These are phyloP conservation scores for Lordiphosa clarofinis DNA, from an alignment of 1,140 invertebrate genomes.

Conservation along the genomic window DNA sequence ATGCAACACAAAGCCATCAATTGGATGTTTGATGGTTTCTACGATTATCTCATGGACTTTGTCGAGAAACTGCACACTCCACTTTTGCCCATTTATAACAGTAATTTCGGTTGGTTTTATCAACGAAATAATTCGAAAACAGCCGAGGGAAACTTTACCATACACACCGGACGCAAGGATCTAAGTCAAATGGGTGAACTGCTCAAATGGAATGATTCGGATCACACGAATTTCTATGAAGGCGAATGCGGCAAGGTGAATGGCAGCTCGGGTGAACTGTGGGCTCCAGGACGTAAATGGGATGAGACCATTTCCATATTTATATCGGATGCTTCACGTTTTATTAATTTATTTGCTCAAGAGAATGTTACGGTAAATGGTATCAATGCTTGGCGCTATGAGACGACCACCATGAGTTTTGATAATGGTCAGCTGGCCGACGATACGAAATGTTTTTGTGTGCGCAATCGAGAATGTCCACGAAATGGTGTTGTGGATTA, in stretches of 20 bases:
- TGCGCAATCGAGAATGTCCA: slow-evolving; percentile 71
- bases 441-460: slow-evolving; percentile 65
- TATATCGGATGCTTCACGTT: slow-evolving; percentile 85
- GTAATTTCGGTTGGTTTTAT: slow-evolving; percentile 90
- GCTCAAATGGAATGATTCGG: slow-evolving; percentile 84
- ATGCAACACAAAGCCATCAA: slow-evolving; percentile 83
- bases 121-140: slow-evolving; percentile 85
- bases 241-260: slow-evolving; percentile 84
- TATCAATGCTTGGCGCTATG: slow-evolving; percentile 83
- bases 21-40: slow-evolving; percentile 87
- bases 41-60: slow-evolving; percentile 84
- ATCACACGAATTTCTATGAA: slow-evolving; percentile 81
- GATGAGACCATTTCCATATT: slow-evolving; percentile 83
- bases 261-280: slow-evolving; percentile 88
- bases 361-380: slow-evolving; percentile 79
- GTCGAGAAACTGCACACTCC: slow-evolving; percentile 81
- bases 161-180: slow-evolving; percentile 85
- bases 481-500: slow-evolving; percentile 83
- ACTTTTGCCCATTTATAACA: slow-evolving; percentile 82
- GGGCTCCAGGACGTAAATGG: slow-evolving; percentile 83
- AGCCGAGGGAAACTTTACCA: slow-evolving; percentile 87
- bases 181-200: slow-evolving; percentile 84
- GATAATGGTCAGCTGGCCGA: slow-evolving; percentile 83
- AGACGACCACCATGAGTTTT: slow-evolving; percentile 82
- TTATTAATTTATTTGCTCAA: slow-evolving; percentile 74